Evolutionary conservation across 2,888 invertebrate genomes (phyloP).

Genomic region (Zaprionus bogoriensis): DNA sequence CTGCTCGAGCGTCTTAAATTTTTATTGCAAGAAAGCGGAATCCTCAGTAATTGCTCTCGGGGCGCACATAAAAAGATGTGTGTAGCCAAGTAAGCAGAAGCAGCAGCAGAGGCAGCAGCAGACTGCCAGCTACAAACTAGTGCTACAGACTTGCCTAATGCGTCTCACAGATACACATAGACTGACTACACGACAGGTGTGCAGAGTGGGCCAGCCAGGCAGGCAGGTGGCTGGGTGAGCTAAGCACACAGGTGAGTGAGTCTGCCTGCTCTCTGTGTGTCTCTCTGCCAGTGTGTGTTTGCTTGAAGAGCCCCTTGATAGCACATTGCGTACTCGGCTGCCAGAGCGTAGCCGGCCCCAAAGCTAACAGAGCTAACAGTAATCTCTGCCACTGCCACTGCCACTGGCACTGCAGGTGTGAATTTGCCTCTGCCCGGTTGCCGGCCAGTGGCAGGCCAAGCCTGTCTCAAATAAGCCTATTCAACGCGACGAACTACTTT

Average conservation of each 20-base stretch:
- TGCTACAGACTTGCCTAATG: slow-evolving; percentile 47
- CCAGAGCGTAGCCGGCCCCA: background rate
- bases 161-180: slow-evolving; percentile 4
- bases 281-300: slow-evolving; percentile 24
- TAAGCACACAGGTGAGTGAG: slow-evolving; percentile 13
- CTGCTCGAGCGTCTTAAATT: slow-evolving; percentile 61
- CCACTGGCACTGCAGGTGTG: slow-evolving; percentile 54
- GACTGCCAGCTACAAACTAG: slow-evolving; percentile 46
- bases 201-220: too few species aligned
- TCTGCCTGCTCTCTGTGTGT: slow-evolving; percentile 14
- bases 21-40: slow-evolving; percentile 73
- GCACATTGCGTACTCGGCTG: slow-evolving; percentile 51
- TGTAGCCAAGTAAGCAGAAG: slow-evolving; percentile 72
- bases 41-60: slow-evolving; percentile 71
- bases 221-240: too few species aligned
- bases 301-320: slow-evolving; percentile 69
- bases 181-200: slow-evolving; percentile 37
- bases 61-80: slow-evolving; percentile 72
- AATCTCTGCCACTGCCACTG: slow-evolving; percentile 47
- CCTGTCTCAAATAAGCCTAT: slow-evolving; percentile 21
- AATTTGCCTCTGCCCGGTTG: slow-evolving; percentile 22
- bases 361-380: slow-evolving; percentile 28
- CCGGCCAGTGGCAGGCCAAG: background rate
- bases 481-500: background rate
- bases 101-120: slow-evolving; percentile 39